Base-by-base conservation (phyloP, 2,888 invertebrate species). In the Xestobium rufovillosum region DNA sequence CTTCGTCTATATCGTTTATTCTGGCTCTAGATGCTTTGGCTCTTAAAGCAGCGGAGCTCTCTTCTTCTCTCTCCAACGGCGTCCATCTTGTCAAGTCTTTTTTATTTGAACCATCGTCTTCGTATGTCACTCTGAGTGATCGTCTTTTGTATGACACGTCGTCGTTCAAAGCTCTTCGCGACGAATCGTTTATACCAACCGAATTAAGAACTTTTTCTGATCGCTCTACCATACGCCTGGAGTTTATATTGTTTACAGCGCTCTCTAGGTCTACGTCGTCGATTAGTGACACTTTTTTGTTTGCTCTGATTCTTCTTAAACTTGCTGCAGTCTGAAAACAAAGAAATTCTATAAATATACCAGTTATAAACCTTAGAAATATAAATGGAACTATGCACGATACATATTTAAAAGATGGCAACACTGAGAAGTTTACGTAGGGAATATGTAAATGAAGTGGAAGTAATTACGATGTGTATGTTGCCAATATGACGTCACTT, bases 1-100 rank as follows among this genome's bases (percentile, higher is more conserved):
- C 85, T 32, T 76, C 76, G 54, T 85, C 83, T 27, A 86, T 66
- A 52, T 84, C 83, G 23, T 71, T 72, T 11, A 85, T 66, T 31
- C 84, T 73, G 6, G 80, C 80, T 44, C 79, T 72, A 1, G 61
- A 52, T 37, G 72, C 75, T 49, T 73, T 75, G 1, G 83, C 83
- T 31, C 85, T 63, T 29, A 71, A 68, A 12, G 72, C 71, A 0
- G 84, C 83, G 0, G 75, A 75, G 42, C 68, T 71, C 41, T 69
- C 68, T 1, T 61, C 57, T 29, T 71, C 72, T 4, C 47, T 39
- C 11, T 57, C 49, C 9, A 80, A 38, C n/a, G 77, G 75, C 1
- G 75, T 69, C 80, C 82, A 80, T 55, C 75, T 78, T 11, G 77
- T 74, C n/a, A 76, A 48, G 41, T 55, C 60, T n/a, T n/a, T n/a